Conservation (phyloP, 2,888 invertebrate species). For the Cylindroiulus punctatus region DNA sequence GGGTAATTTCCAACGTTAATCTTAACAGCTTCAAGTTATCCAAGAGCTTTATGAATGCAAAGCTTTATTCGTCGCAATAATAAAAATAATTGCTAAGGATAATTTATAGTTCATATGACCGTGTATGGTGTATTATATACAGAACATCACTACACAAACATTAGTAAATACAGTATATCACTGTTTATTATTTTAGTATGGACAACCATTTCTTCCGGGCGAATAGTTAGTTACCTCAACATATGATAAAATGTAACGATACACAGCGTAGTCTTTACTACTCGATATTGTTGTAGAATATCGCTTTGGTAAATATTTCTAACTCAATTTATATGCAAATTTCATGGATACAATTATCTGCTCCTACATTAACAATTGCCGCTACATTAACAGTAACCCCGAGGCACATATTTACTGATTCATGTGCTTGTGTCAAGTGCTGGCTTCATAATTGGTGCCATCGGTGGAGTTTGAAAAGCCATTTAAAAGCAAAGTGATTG, state of each 20-base stretch:
- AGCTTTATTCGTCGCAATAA: too few species aligned
- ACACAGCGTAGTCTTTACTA: background rate
- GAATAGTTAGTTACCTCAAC: background rate
- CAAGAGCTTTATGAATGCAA: too few species aligned
- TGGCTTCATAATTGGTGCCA: background rate
- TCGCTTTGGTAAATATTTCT: background rate
- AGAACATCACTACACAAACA: too few species aligned
- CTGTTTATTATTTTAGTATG: too few species aligned
- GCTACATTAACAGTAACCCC: background rate
- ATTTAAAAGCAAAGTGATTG: constrained; percentile 1
- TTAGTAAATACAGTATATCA: too few species aligned
- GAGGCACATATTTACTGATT: background rate
- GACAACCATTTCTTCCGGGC: too few species aligned
- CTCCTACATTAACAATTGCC: background rate
- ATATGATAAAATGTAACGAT: background rate
- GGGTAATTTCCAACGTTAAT: too few species aligned
- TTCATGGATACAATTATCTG: background rate
- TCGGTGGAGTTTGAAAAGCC: background rate
- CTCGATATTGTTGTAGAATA: too few species aligned
- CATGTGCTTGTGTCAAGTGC: background rate
- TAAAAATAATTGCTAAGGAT: too few species aligned
- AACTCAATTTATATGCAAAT: background rate
- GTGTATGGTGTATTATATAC: too few species aligned
- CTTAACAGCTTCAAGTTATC: too few species aligned
- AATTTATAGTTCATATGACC: too few species aligned